A percentile compares a stretch with the other conserved stretches of the same genome.
Conservation (phyloP, 2,113 vertebrate genomes). For the Andinoacara biseriatus region DNA sequence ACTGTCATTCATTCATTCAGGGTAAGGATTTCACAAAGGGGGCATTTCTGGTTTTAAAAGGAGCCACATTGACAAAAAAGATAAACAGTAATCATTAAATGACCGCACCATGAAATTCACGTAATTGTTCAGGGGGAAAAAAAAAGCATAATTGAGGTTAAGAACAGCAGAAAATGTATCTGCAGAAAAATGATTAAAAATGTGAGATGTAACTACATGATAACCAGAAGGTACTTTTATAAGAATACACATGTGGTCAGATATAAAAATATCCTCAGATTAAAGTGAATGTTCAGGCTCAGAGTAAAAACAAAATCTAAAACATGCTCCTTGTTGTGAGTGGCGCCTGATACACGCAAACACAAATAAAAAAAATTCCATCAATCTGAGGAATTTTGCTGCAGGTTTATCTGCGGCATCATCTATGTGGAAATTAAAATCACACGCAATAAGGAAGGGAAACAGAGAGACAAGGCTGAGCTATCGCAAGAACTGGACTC, state of each 20-base stretch:
- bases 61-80: not conserved
- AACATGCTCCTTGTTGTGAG: not conserved
- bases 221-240: not conserved
- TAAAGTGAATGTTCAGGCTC: not conserved
- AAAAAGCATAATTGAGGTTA: not conserved
- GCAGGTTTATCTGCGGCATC: not conserved
- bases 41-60: not conserved
- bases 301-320: not conserved
- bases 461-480: too few relatives aligned
- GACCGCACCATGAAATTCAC: not conserved
- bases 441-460: too few relatives aligned
- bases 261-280: not conserved
- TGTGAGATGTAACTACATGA: not conserved
- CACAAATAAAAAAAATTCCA: not conserved
- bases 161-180: not conserved
- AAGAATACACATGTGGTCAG: not conserved
- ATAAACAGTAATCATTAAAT: not conserved
- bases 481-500: too few relatives aligned
- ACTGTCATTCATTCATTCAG: not conserved
- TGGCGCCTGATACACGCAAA: not conserved
- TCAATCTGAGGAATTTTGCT: not conserved
- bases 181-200: not conserved
- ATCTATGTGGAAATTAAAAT: not conserved
- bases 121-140: not conserved
- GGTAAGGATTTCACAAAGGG: not conserved